Base-by-base conservation (phyloP, 2,888 invertebrate species). In the Coecobrya sp. region DNA sequence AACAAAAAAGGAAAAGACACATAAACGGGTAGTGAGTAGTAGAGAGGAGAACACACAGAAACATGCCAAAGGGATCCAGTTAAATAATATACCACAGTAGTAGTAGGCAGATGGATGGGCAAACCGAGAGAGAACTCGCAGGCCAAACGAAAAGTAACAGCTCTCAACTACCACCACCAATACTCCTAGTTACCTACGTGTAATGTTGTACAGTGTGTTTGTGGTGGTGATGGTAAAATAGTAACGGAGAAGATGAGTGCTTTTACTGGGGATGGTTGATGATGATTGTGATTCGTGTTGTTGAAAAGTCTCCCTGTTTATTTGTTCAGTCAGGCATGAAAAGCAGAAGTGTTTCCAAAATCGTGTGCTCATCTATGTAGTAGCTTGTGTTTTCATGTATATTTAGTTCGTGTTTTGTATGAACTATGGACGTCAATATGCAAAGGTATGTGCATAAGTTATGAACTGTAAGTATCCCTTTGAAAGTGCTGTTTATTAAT, bases 201-300 rank as follows among this genome's bases (percentile, higher is more conserved):
- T 49, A 45, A 42, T 25, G 49, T 19, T 73, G n/a, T n/a, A n/a
- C n/a, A n/a, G n/a, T n/a, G n/a, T 25, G 27, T 68, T 30, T 10
- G 30, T 42, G 16, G 70, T 22, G 45, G 73, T 49, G 73, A 19
- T 68, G 36, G 45, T 49, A 76, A 73, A 82, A 62, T 82, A 82
- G 19, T 11, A n/a, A 36, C 36, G 27, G 19, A 36, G 62, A 30
- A 85, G 89, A 85, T 82, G 82, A 82, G 89, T 89, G 82, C 81
- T 89, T 89, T 85, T 85, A 36, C 79, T 81, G 52, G 7, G 62
- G 68, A 88, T 89, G 59, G 89, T 89, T 70, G 89, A 85, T 85
- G 85, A 85, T 89, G 59, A 89, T 84, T 89, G 84, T 85, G 89
- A 89, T 89, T 89, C 89, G 84, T 84, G 73, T 85, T 89, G 89